Base-by-base conservation (phyloP, 1,140 invertebrate genomes). In the Ooceraea biroi region DNA sequence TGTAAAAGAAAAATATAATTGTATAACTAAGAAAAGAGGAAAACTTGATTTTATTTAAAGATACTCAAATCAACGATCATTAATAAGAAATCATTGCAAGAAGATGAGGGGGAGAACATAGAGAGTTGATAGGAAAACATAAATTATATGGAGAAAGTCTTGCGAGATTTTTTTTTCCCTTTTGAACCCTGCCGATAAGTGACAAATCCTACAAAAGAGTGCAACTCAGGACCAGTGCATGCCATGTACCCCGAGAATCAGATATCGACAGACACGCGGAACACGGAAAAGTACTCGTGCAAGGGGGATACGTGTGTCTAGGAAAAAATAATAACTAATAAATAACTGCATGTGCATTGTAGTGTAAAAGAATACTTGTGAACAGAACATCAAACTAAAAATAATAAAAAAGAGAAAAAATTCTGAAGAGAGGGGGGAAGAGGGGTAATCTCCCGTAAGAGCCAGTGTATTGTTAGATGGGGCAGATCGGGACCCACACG, bases 161-260 rank as follows among this genome's bases (percentile, higher is more conserved):
- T 85, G 63, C 69, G 52, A 36, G 36, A 36, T 36, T 7, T 52
- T 52, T 71, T 68, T 52, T 52, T 71, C 61, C 69, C 63, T 25
- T 48, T 50, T 22, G 65, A 60, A 82, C 25, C 76, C 25, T 27
- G 22, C 63, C 27, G 63, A 50, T 46, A 8, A 10, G 58, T 22
- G 30, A 25, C 1, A 14, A n/a, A 46, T 36, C 52, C 36, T 48
- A 55, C 58, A 22, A 63, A n/a, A 55, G 61, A 73, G 22, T 44
- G 84, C 84, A 30, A 57, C 65, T 74, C 11, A 46, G 25, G 46
- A 65, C 25, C 14, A 72, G 50, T 48, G 82, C 82, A 83, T 88
- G 66, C 80, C 60, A 66, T 44, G n/a, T 82, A 7, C 76, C 48
- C 58, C 72, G 68, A 71, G 22, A 22, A n/a, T 68, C 50, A 63